Conservation (phyloP, 64 coral and sea anemone species). For the Cladopsammia gracilis region DNA sequence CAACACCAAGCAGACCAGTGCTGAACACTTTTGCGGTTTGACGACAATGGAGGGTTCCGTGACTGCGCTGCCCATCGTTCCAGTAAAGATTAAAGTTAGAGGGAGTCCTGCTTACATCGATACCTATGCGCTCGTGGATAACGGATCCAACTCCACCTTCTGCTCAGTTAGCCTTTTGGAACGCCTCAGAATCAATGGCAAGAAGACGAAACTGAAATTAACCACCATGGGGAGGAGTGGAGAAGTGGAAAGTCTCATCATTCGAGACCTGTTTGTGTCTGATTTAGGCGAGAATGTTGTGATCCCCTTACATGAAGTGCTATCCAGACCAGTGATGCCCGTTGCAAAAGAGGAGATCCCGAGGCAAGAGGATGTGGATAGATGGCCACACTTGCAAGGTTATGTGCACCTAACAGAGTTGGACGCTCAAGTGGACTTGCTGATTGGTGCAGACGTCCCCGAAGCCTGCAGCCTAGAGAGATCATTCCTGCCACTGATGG, state of each 20-base stretch:
- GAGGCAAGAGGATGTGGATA: too few relatives aligned
- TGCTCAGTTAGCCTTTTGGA: constrained; percentile 3
- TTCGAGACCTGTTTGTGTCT: too few relatives aligned
- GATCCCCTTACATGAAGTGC: too few relatives aligned
- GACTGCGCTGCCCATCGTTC: neutral
- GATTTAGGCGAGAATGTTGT: too few relatives aligned
- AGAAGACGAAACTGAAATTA: constrained; percentile 62
- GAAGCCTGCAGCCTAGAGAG: constrained; percentile 44
- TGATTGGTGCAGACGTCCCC: constrained; percentile 57
- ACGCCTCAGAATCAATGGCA: constrained; percentile 28
- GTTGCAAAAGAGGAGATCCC: too few relatives aligned
- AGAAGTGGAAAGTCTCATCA: too few relatives aligned
- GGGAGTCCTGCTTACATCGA: constrained; percentile 17
- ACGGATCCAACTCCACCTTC: constrained; percentile 41
- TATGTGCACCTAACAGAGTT: neutral
- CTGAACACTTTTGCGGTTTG: neutral
- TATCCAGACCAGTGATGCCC: too few relatives aligned
- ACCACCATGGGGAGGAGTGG: neutral
- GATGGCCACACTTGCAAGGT: neutral
- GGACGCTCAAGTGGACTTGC: constrained; percentile 47
- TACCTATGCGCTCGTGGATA: constrained; percentile 70
- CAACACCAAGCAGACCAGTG: too few relatives aligned
- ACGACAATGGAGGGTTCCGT: neutral
- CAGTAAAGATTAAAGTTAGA: neutral
- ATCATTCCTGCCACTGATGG: neutral